phyloP scores from a whole-genome alignment of 2,797 vertebrate genomes.

The Acanthis flammea region DNA sequence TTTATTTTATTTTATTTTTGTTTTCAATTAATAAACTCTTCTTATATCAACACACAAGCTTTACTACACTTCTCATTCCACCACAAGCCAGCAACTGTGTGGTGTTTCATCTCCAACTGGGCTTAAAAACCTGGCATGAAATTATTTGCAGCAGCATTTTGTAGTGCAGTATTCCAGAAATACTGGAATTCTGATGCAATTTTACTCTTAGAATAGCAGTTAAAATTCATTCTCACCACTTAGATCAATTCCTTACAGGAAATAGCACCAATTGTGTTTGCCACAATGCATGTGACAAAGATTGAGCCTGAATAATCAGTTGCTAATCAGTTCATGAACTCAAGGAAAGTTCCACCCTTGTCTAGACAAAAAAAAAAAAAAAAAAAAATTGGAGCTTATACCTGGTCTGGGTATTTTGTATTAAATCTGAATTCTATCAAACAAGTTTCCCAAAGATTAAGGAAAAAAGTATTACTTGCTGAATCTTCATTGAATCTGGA shows the following conservation, averaged over 20 bases:
- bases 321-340: not conserved
- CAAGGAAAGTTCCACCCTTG: not conserved
- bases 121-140: not conserved
- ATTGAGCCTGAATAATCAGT: not conserved
- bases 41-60: not conserved
- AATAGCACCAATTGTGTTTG: not conserved
- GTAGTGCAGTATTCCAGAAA: not conserved
- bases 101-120: not conserved
- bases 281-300: not conserved
- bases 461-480: not conserved
- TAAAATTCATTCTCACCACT: not conserved
- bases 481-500: not conserved
- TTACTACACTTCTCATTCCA: fast-evolving
- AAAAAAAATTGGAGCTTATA: not conserved
- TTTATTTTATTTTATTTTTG: not conserved
- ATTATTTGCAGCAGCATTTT: not conserved
- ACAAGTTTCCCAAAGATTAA: not conserved
- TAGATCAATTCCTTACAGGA: not conserved
- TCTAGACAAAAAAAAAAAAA: not conserved
- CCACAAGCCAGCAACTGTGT: fast-evolving
- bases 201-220: not conserved
- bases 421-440: not conserved
- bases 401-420: not conserved
- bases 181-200: not conserved
- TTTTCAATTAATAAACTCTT: not conserved